Conservation (phyloP, 37 sponge, comb jelly and placozoan genomes). For the Beroe ovata region DNA sequence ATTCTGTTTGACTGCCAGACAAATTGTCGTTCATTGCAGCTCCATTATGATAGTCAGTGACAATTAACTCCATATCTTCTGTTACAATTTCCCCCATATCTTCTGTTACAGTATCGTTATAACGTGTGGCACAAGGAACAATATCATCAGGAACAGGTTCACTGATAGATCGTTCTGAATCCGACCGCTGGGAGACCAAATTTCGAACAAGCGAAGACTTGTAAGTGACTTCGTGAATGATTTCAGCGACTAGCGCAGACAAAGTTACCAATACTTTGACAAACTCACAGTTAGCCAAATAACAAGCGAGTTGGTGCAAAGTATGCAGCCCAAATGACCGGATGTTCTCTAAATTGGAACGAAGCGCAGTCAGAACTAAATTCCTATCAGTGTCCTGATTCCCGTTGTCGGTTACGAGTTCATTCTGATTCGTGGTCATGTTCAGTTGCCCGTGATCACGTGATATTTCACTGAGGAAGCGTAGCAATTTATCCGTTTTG, state of each 20-base stretch:
- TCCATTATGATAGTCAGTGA: not conserved
- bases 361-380: not conserved
- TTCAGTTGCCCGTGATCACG: not conserved
- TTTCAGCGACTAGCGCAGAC: not conserved
- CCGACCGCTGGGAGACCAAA: not conserved
- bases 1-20: not conserved
- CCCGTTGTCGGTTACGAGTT: not conserved
- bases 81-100: not conserved
- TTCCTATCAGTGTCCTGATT: not conserved
- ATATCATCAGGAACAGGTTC: not conserved
- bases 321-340: not conserved
- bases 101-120: not conserved
- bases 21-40: not conserved
- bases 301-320: not conserved
- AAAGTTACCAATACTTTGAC: constrained; percentile 12
- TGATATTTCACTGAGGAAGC: not conserved
- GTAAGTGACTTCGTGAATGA: not conserved
- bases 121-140: not conserved
- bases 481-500: not conserved
- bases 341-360: not conserved
- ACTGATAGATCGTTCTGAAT: not conserved
- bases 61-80: not conserved
- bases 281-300: constrained; percentile 30
- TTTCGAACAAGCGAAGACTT: not conserved
- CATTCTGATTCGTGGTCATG: not conserved